Evolutionary conservation across 2,888 invertebrate species (phyloP), one percentile per base, ranked within the genome.

Genomic region (Macaria notata): DNA sequence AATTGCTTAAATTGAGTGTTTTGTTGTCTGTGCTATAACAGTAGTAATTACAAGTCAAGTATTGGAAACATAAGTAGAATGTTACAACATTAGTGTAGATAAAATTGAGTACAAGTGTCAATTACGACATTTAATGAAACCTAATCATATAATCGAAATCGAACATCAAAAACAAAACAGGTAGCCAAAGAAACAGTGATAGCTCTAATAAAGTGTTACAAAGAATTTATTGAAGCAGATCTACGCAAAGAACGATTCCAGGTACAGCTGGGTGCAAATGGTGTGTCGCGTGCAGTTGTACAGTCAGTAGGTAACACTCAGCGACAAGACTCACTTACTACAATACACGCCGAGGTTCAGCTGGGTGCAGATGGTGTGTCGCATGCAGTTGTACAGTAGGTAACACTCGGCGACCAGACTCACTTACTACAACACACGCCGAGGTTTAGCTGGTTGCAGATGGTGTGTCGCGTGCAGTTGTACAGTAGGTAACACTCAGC

Each of bases 361-460:
- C n/a, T 77, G 64, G 5, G 72, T 46, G 70, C 89, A 89, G 50
- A 89, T 73, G n/a, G 84, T 83, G 61, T 75, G 68, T 0, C 86
- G 80, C 59, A 88, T 83, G 64, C 89, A 90, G 54, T 48, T 51
- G 36, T 49, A 63, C 46, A 57, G 48, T 63, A 70, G 60, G 64
- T 54, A 71, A 76, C 73, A 78, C 77, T 74, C 70, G 76, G 63
- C 62, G 70, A 72, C 60, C 78, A 79, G 73, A 83, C 84, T 86
- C 83, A 88, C 89, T 86, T 86, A 90, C 89, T 87, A 86, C 89
- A 90, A 80, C 89, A 90, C 70, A 87, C 79, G 54, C 46, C 50
- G 36, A 88, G 75, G 69, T 85, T 83, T 61, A 88, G 78, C n/a
- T 77, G 64, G 5, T 71, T 46, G 70, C 89, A 89, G 50, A 89